Conservation (phyloP, 1,140 invertebrate species). For the Lysiphlebus fabarum region DNA sequence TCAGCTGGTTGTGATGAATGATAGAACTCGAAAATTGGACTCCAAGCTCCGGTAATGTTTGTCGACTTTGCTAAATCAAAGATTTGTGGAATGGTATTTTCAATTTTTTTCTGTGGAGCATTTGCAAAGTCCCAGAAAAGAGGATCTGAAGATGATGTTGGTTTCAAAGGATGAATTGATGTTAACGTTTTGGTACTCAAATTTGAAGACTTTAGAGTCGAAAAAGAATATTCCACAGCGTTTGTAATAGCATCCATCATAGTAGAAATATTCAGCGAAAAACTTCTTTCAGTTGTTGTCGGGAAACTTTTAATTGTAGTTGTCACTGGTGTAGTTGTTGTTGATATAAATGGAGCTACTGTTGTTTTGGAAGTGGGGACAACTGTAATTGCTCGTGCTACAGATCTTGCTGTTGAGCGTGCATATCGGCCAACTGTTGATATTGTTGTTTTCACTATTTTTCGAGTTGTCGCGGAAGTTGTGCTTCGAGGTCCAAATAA, state of each 20-base stretch:
- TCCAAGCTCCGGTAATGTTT: slow-evolving; percentile 47
- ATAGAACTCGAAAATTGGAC: slow-evolving; percentile 58
- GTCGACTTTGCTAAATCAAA: slow-evolving; percentile 40
- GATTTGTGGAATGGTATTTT: slow-evolving; percentile 33
- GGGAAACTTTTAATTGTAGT: slow-evolving; percentile 51
- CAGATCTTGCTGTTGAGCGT: slow-evolving; percentile 45
- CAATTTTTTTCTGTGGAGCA: slow-evolving; percentile 31
- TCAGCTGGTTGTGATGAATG: slow-evolving; percentile 39
- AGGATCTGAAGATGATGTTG: slow-evolving; percentile 30
- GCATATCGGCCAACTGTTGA: slow-evolving; percentile 44
- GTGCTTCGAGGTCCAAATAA: slow-evolving; percentile 16
- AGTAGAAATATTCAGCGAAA: slow-evolving; percentile 27
- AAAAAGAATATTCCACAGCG: slow-evolving; percentile 29
- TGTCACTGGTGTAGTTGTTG: slow-evolving; percentile 44
- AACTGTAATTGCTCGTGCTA: slow-evolving; percentile 44
- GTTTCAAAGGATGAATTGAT: slow-evolving; percentile 48
- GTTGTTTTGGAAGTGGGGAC: slow-evolving; percentile 26
- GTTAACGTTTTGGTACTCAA: slow-evolving; percentile 34
- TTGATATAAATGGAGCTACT: slow-evolving; percentile 22
- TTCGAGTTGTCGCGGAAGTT: slow-evolving; percentile 30
- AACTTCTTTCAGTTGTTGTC: slow-evolving; percentile 37
- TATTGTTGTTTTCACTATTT: slow-evolving; percentile 35
- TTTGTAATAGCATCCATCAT: slow-evolving; percentile 31
- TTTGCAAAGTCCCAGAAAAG: slow-evolving; percentile 32
- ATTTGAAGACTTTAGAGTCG: not conserved